These are phyloP conservation scores for Chelmon rostratus DNA, from an alignment of 2,797 vertebrate genomes.

Conservation along the genomic window DNA sequence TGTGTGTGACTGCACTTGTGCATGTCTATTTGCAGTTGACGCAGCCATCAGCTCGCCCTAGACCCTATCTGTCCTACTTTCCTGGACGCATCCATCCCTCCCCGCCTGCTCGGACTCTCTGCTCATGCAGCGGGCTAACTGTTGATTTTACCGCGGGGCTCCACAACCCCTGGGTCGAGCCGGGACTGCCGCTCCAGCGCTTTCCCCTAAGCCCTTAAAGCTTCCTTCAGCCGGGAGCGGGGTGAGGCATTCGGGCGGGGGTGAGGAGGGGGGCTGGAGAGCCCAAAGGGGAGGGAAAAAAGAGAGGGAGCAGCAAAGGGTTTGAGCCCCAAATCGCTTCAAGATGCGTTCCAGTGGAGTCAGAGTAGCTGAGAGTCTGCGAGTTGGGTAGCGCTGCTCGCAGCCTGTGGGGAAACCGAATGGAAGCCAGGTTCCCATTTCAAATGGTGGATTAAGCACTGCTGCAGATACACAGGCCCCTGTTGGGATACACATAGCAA, in stretches of 20 bases:
- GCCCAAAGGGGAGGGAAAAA: slow-evolving; percentile 11
- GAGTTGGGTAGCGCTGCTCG: slow-evolving; percentile 55
- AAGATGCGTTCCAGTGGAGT: slow-evolving; percentile 80
- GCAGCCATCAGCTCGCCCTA: slow-evolving; percentile 49
- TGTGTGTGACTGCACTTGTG: slow-evolving; percentile 38
- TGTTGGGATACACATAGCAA: slow-evolving; percentile 53
- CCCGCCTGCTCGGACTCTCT: slow-evolving; percentile 22
- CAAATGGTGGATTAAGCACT: slow-evolving; percentile 72
- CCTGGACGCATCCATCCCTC: slow-evolving; percentile 32
- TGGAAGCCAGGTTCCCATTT: slow-evolving; percentile 77
- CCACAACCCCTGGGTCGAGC: slow-evolving; percentile 70
- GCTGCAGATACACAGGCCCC: slow-evolving; percentile 65
- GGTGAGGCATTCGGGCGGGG: slow-evolving; percentile 32
- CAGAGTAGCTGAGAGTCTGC: slow-evolving; percentile 61
- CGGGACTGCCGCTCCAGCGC: slow-evolving; percentile 76
- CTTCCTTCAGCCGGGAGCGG: slow-evolving; percentile 59
- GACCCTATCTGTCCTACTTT: slow-evolving; percentile 65
- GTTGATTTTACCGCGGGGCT: slow-evolving; percentile 83
- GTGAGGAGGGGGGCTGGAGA: neutral
- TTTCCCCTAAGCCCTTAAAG: slow-evolving; percentile 76
- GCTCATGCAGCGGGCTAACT: slow-evolving; percentile 59
- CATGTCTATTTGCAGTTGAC: slow-evolving; percentile 63
- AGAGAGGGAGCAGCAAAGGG: slow-evolving; percentile 53
- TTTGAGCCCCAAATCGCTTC: slow-evolving; percentile 81
- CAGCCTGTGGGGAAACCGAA: slow-evolving; percentile 70